Evolutionary conservation across 2,888 invertebrate species (phyloP), one percentile per base, ranked within the genome.

Genomic region (Linnaemya vulpina): DNA sequence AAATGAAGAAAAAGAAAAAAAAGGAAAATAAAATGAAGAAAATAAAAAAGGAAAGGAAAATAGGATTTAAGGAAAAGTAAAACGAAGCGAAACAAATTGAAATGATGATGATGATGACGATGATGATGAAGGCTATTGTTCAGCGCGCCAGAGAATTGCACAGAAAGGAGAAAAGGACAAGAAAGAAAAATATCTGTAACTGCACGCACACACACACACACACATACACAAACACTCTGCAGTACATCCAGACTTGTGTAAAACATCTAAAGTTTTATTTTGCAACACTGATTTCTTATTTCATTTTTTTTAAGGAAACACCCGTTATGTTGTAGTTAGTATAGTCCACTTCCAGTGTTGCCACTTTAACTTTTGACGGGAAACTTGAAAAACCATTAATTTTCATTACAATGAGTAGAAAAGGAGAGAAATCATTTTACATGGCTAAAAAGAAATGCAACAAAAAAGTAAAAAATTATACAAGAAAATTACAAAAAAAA

Each of bases 351-450:
- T 49, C 68, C 79, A 86, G 77, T 83, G 86, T 83, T 83, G 74
- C 86, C 83, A 83, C 76, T 74, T 83, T 73, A 80, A 77, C 68
- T 76, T 77, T 73, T 58, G 76, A 63, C 71, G 55, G 76, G 70
- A 79, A 84, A 87, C 82, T 85, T 58, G 83, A 82, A 68, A 79
- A 83, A 75, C 85, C 82, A 87, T 84, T 87, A 86, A 82, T 87
- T 86, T 84, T 83, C 86, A 86, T 84, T 84, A 84, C 79, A 80
- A 82, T 55, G 51, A 58, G 46, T 30, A 30, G 58, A 13, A 22
- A 30, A 53, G 35, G 22, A 1, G 25, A 20, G 25, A 49, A 70
- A 73, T 67, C 67, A 63, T n/a, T 30, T 4, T n/a, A 38, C 35
- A 73, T 73, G 22, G 2, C 22, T 5, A 60, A 60, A 67, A 46